Conservation (phyloP, 2,797 vertebrate genomes). For the Poecilia gillii region DNA sequence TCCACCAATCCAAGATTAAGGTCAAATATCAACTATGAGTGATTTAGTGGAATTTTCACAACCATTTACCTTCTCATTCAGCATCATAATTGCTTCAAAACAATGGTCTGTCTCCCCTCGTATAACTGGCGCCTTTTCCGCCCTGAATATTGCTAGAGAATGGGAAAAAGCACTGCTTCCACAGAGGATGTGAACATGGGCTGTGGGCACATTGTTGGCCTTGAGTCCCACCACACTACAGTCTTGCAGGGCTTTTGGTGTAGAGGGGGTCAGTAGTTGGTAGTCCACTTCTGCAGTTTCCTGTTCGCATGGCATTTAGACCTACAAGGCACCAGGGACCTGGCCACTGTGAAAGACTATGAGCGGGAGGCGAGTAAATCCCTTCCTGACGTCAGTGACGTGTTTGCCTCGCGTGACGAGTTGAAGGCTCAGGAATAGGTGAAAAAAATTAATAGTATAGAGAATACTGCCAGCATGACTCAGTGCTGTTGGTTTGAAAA, state of each 20-base stretch:
- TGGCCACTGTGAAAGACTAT: conserved; percentile 51
- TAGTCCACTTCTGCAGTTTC: conserved; percentile 72
- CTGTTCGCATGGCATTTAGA: conserved; percentile 76
- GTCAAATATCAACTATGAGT: conserved; percentile 30
- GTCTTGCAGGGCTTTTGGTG: conserved; percentile 63
- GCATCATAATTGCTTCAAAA: conserved; percentile 65
- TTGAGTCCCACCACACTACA: conserved; percentile 75
- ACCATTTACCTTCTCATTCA: conserved; percentile 42
- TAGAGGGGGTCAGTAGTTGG: conserved; percentile 43
- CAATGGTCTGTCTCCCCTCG: conserved; percentile 64
- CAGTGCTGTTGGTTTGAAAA: conserved; percentile 52
- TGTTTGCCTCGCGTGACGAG: conserved; percentile 62
- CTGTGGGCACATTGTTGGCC: conserved; percentile 78
- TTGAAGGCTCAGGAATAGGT: conserved; percentile 52
- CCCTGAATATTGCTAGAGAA: conserved; percentile 65
- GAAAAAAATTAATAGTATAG: conserved; percentile 38
- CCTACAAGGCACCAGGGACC: conserved; percentile 72
- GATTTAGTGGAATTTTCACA: conserved; percentile 30
- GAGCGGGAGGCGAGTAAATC: conserved; percentile 56
- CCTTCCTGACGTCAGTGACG: conserved; percentile 77
- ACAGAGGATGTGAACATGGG: conserved; percentile 80
- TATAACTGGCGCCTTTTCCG: conserved; percentile 69
- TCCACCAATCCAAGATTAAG: conserved; percentile 13
- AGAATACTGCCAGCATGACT: conserved; percentile 60
- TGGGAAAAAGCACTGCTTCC: conserved; percentile 75